These are phyloP conservation scores for Sebastolobus altivelis DNA, from an alignment of 2,797 vertebrate species.

Conservation along the genomic window DNA sequence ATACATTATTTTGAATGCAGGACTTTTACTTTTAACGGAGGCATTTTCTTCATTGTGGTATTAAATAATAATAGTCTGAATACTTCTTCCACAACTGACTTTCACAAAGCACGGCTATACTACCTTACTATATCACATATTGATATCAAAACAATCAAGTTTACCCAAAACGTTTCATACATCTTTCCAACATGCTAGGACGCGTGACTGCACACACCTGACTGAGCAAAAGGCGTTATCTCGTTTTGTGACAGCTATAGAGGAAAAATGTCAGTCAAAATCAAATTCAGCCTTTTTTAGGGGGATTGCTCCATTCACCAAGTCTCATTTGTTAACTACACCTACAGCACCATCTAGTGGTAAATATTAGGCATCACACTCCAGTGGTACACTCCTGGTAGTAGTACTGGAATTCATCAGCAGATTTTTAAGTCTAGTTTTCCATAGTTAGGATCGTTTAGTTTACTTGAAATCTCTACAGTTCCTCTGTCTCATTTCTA, in stretches of 20 bases:
- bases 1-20: too few relatives aligned
- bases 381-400: neutral
- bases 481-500: neutral
- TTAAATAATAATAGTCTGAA: neutral
- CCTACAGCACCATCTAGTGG: constrained; percentile 34
- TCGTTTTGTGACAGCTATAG: too few relatives aligned
- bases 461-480: neutral
- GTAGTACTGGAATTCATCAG: neutral
- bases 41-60: neutral
- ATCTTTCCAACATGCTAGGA: neutral
- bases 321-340: neutral
- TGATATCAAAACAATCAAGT: neutral
- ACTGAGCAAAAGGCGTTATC: too few relatives aligned
- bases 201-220: neutral
- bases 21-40: neutral
- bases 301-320: neutral
- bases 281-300: neutral
- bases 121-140: neutral
- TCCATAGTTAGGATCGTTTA: neutral
- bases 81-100: too few relatives aligned
- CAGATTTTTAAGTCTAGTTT: neutral
- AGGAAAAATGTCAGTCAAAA: neutral
- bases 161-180: too few relatives aligned
- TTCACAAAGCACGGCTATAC: too few relatives aligned
- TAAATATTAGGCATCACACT: neutral